Conservation (phyloP, 30 jellyfish, hydroid and myxozoan genomes). For the Cassiopea xamachana region DNA sequence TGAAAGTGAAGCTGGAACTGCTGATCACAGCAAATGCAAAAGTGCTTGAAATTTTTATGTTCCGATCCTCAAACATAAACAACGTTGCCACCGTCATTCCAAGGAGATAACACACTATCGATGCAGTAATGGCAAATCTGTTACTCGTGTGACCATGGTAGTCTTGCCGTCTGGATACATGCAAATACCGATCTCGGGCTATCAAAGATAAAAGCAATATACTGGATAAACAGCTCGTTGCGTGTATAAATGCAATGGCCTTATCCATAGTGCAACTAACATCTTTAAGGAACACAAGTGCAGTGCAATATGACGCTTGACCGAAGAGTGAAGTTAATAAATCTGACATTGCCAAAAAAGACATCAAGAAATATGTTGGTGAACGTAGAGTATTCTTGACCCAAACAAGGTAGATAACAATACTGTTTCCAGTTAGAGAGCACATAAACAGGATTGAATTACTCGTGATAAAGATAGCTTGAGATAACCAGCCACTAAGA, state of each 20-base stretch:
- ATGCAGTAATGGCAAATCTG: not conserved
- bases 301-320: constrained; percentile 37
- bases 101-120: not conserved
- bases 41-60: constrained; percentile 14
- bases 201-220: constrained; percentile 54
- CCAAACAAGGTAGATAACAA: constrained; percentile 57
- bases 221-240: constrained; percentile 68
- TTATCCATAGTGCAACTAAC: constrained; percentile 49
- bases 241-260: constrained; percentile 43
- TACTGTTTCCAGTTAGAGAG: constrained; percentile 48
- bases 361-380: constrained; percentile 55
- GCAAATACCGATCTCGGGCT: constrained; percentile 67
- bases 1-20: constrained; percentile 41
- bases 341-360: constrained; percentile 70
- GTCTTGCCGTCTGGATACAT: constrained; percentile 21
- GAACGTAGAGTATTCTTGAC: constrained; percentile 15
- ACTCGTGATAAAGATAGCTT: not conserved
- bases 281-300: constrained; percentile 18
- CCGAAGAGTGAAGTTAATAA: constrained; percentile 63
- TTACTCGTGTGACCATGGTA: constrained; percentile 21
- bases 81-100: constrained; percentile 48
- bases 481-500: not conserved
- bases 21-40: constrained; percentile 44
- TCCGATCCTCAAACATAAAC: constrained; percentile 11
- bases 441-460: not conserved